These are phyloP conservation scores for Aphidius gifuensis DNA, from an alignment of 1,140 invertebrate genomes.

Conservation along the genomic window DNA sequence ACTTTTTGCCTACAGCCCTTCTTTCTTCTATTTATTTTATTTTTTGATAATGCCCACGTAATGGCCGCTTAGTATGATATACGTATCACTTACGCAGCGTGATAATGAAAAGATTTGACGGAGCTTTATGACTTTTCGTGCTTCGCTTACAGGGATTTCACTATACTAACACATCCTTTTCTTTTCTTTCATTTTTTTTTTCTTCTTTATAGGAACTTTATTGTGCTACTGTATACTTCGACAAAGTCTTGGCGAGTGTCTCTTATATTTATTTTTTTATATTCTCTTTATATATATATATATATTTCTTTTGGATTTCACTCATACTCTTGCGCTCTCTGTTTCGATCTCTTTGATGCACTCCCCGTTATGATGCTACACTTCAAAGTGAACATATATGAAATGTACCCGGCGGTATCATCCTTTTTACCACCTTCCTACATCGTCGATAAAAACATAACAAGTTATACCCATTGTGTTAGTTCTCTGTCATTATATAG, in stretches of 20 bases:
- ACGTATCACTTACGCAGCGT: constrained; percentile 52
- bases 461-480: too few species aligned
- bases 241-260: neutral
- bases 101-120: constrained; percentile 57
- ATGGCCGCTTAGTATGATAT: constrained; percentile 53
- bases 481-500: too few species aligned
- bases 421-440: too few species aligned
- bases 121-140: constrained; percentile 47
- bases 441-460: too few species aligned
- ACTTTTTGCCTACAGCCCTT: too few species aligned
- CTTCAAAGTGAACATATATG: too few species aligned
- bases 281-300: neutral
- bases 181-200: constrained; percentile 19
- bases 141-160: constrained; percentile 29
- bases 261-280: neutral
- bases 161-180: constrained; percentile 24
- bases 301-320: too few species aligned
- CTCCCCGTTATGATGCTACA: too few species aligned
- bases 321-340: too few species aligned
- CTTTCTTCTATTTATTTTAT: constrained; percentile 19
- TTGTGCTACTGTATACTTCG: too few species aligned
- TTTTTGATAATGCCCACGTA: constrained; percentile 44
- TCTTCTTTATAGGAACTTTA: neutral
- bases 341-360: too few species aligned
- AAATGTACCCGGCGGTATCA: too few species aligned